Base-by-base conservation (phyloP, 2,797 vertebrate genomes). In the Psittacula derbiana region DNA sequence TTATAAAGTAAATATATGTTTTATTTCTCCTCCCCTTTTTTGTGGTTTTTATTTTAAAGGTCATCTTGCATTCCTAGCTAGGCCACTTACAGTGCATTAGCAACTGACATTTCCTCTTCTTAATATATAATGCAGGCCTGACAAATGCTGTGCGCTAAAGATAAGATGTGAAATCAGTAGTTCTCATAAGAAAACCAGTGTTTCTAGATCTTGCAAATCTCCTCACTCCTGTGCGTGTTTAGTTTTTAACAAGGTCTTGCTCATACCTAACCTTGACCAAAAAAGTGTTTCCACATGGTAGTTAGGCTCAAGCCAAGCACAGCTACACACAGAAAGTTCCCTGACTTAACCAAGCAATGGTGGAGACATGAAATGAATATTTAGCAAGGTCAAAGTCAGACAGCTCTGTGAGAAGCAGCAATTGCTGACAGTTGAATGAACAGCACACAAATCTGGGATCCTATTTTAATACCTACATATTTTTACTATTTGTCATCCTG, bases 81-180 rank as follows among this genome's bases (percentile, higher is more conserved):
- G 80, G 81, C 80, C 95, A 95, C 88, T 97, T 96, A 94, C 33
- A 74, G 88, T 85, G 96, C 61, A 36, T 92, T 97, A 97, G 96
- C 96, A 97, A 96, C 94, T 93, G 96, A 94, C 95, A 96, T 96
- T 98, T 98, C 95, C 92, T 97, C 87, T 91, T 95, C 67, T 44
- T 91, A 87, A 97, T 89, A 92, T 64, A 88, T 82, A 96, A 90
- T 50, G 69, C 88, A 91, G 95, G 33, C 70, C 44, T 91, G 86
- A 94, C 83, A 83, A 79, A 52, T 88, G 67, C 97, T 97, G 93
- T 5, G 27, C 87, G 50, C 73, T 69, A 23, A 72, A 97, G 95
- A 89, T 95, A 96, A 97, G 92, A 94, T 31, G 47, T 75, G 85
- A 97, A 91, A 94, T 85, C 73, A 87, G 74, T n/a, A 92, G 75